Evolutionary conservation across 2,888 invertebrate genomes (phyloP).

Genomic region (Drosophila stalkeri): DNA sequence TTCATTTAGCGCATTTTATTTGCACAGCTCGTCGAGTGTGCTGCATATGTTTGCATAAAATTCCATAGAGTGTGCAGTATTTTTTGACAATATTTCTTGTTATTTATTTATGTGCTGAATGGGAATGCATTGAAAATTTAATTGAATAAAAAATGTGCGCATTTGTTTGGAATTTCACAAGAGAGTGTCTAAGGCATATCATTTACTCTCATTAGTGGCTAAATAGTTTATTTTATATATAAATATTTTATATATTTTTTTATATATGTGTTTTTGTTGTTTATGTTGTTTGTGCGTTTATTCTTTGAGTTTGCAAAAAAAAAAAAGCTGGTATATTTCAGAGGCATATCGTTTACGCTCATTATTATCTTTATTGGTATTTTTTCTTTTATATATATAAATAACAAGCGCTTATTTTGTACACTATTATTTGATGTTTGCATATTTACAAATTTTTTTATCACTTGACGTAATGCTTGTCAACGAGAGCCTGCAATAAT

Average conservation of each 20-base stretch:
- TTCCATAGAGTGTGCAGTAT: slow-evolving; percentile 47
- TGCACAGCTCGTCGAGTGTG: slow-evolving; percentile 58
- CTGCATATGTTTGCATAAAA: slow-evolving; percentile 78
- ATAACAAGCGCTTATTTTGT: too few species aligned
- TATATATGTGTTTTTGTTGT: neutral
- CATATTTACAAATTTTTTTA: neutral
- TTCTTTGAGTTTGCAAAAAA: neutral
- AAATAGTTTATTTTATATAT: neutral
- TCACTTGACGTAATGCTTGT: too few species aligned
- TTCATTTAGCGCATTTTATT: slow-evolving; percentile 43
- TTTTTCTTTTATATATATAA: neutral
- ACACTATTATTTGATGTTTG: neutral
- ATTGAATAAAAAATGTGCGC: neutral
- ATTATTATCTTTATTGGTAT: neutral
- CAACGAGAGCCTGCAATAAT: too few species aligned
- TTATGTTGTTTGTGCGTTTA: neutral
- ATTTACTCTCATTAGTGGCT: neutral
- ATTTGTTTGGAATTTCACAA: neutral
- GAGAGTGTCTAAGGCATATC: neutral
- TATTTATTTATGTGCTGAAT: neutral
- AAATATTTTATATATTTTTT: too few species aligned
- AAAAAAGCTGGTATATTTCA: neutral
- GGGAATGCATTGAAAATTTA: slow-evolving; percentile 1
- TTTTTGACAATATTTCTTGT: slow-evolving; percentile 30
- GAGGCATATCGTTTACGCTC: neutral